Conservation (phyloP, 1,140 invertebrate species). For the Lycorma delicatula region DNA sequence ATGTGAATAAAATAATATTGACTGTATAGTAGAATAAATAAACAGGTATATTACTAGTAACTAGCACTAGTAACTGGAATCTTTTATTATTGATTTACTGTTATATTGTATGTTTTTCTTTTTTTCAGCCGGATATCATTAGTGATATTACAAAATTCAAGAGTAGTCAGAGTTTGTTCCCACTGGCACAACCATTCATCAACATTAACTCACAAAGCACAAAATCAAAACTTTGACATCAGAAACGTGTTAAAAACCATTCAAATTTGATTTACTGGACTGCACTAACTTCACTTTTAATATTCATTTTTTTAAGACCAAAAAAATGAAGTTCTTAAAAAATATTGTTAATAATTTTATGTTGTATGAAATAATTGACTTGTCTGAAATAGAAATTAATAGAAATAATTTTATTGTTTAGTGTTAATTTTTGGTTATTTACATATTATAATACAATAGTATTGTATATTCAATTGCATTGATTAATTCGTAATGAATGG, state of each 20-base stretch:
- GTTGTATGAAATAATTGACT: too few species aligned
- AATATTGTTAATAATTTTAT: too few species aligned
- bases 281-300: not conserved
- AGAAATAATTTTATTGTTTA: too few species aligned
- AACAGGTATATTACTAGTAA: not conserved
- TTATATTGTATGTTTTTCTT: conserved; percentile 4
- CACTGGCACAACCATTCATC: conserved; percentile 52
- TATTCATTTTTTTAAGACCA: conserved; percentile 1
- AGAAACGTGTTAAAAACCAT: not conserved
- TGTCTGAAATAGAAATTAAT: too few species aligned
- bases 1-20: too few species aligned
- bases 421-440: too few species aligned
- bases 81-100: too few species aligned
- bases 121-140: conserved; percentile 42
- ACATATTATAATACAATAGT: too few species aligned
- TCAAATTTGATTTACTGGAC: not conserved
- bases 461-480: too few species aligned
- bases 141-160: conserved; percentile 58
- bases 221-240: not conserved
- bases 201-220: conserved; percentile 44
- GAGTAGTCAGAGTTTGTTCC: conserved; percentile 53
- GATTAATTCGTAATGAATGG: too few species aligned
- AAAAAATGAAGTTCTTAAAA: too few species aligned
- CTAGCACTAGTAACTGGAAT: too few species aligned
- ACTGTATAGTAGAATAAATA: not conserved